Conservation (phyloP, 2,888 invertebrate species). For the Ischnura elegans region DNA sequence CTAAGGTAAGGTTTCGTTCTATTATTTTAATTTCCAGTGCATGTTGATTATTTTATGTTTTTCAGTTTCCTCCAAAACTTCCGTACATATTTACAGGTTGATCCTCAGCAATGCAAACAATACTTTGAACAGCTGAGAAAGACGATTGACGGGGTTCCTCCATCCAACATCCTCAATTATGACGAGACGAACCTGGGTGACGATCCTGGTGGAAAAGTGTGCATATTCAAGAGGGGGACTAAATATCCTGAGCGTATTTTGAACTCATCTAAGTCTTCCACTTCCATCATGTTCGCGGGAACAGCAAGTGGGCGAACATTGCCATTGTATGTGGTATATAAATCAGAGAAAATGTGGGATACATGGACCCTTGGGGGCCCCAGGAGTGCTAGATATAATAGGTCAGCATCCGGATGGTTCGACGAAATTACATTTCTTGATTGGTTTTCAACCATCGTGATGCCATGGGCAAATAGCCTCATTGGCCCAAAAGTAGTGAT, state of each 20-base stretch:
- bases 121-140: no score
- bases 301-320: not conserved
- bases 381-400: not conserved
- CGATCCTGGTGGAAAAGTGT: not conserved
- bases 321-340: not conserved
- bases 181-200: not conserved
- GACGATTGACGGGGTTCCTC: no score
- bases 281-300: constrained; percentile 8
- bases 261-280: not conserved
- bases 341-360: not conserved
- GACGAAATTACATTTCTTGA: not conserved
- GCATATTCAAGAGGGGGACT: not conserved
- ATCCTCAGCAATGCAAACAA: no score
- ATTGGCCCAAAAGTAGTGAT: constrained; percentile 74
- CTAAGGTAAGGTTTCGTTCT: no score
- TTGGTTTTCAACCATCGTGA: constrained; percentile 69
- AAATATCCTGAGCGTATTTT: constrained; percentile 8
- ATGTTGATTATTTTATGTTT: no score
- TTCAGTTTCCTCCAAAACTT: no score
- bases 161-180: not conserved
- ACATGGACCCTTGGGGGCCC: not conserved
- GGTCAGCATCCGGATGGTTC: not conserved
- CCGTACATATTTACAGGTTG: no score
- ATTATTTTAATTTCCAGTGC: no score
- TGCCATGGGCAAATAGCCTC: constrained; percentile 73